Base-by-base conservation (phyloP, 2,113 vertebrate species). In the Boulengerochromis microlepis region DNA sequence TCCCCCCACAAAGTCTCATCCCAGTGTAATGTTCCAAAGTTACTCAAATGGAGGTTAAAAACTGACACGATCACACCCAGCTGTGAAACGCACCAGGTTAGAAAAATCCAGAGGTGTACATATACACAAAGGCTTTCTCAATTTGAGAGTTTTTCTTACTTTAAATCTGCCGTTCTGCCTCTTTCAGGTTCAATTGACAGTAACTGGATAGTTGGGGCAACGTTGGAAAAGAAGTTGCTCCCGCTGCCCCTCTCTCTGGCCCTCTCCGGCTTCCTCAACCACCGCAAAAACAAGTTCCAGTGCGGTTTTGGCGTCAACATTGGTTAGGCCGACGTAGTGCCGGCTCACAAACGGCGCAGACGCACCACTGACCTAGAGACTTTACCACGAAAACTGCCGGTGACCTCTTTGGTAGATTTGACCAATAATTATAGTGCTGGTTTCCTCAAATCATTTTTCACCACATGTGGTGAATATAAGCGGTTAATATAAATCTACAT, bases 281-380 rank as follows among this genome's bases (percentile, higher is more conserved):
- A 98, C 90, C 96, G 93, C 40, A 98, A 98, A 95, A 97, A 97
- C 96, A 97, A 97, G 95, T 98, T 98, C 95, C 97, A 97, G 94
- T 98, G 98, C 1, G 98, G 98, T 4, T 98, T 98, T 1, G 97
- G 97, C 80, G 94, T 98, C 83, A 98, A 97, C 71, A 97, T 98
- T 2, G 98, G 97, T 87, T 98, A 96, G 91, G 86, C 18, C 26
- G 3, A n/a, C 53, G 10, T 69, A 4, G 22, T 7, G 47, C 7
- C 13, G 50, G 29, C 86, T 84, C 40, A 19, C 9, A 19, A 66
- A 82, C 35, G 40, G 82, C 61, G 0, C 66, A 10, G 24, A 8
- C 24, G 5, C 42, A 47, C 40, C 10, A 47, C 18, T 78, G 74
- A 33, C 74, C 3, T 52, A 78, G 69, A 45, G 90, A 90, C 86